Percentiles rank a stretch among this genome's conserved stretches.
Evolutionary conservation across 2,113 vertebrate species (phyloP).

Genomic region (Etheostoma cragini): DNA sequence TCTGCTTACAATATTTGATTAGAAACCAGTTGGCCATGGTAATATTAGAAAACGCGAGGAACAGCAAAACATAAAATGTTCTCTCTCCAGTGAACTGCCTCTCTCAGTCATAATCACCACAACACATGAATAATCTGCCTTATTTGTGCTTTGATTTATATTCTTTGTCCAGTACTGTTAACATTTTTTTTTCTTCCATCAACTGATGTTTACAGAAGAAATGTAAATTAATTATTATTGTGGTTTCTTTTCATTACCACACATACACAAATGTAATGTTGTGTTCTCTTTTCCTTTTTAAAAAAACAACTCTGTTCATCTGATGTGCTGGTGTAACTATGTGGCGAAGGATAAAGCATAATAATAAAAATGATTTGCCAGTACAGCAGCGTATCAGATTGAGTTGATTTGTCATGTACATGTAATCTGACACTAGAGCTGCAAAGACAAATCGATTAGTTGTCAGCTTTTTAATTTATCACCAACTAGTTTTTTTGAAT

Average conservation of each 20-base stretch:
- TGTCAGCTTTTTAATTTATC: too few species aligned
- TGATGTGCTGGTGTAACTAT: slow-evolving; percentile 47
- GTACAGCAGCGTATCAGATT: not conserved
- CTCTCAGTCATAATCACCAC: not conserved
- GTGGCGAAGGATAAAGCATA: slow-evolving; percentile 57
- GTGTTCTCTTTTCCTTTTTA: not conserved
- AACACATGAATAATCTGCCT: slow-evolving; percentile 5
- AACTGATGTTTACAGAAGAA: slow-evolving; percentile 18
- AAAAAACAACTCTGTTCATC: not conserved
- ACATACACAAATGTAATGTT: not conserved
- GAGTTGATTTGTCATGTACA: not conserved
- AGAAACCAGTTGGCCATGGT: not conserved
- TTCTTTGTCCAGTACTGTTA: slow-evolving; percentile 12
- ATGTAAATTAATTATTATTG: slow-evolving; percentile 20
- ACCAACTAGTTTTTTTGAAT: too few species aligned
- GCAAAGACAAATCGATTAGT: too few species aligned
- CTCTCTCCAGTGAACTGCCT: not conserved
- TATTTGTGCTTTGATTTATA: slow-evolving; percentile 29
- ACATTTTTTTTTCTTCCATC: not conserved
- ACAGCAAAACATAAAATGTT: not conserved
- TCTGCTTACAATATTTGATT: not conserved
- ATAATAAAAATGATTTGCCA: slow-evolving; percentile 46
- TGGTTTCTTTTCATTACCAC: slow-evolving; percentile 17
- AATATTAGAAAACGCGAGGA: not conserved
- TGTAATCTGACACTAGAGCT: not conserved